These are phyloP conservation scores for Melanitta fusca DNA, from an alignment of 2,797 vertebrate species.

Conservation along the genomic window DNA sequence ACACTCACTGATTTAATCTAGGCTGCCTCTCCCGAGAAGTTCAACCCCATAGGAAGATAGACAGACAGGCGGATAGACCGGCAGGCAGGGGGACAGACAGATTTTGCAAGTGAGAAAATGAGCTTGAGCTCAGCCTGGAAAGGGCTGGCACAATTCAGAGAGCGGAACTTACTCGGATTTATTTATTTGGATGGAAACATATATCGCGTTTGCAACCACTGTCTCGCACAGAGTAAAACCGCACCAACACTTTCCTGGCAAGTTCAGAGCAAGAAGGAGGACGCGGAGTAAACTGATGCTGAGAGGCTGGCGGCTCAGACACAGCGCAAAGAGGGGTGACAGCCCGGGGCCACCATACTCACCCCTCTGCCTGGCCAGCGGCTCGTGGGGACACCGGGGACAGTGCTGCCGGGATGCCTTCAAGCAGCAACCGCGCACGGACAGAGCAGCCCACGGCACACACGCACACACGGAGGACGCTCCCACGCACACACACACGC, in stretches of 20 bases:
- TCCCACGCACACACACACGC: neutral
- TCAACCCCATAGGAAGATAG: neutral
- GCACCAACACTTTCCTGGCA: neutral
- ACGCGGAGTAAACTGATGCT: neutral
- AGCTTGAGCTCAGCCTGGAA: neutral
- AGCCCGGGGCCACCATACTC: neutral
- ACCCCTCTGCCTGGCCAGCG: neutral
- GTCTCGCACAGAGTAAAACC: neutral
- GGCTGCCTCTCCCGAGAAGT: neutral
- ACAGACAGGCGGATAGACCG: neutral
- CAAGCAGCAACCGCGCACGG: neutral
- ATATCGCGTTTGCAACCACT: neutral
- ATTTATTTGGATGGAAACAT: neutral
- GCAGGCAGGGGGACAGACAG: neutral
- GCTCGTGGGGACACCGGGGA: neutral
- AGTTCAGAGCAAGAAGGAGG: neutral
- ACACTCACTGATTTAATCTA: neutral
- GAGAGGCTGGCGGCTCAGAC: neutral
- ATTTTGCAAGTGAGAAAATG: neutral
- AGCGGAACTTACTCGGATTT: neutral
- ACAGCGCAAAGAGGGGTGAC: neutral
- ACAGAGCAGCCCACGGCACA: neutral
- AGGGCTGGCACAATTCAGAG: neutral
- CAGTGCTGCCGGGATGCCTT: neutral
- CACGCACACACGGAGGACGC: neutral